A percentile compares a stretch with the other conserved stretches of the same genome.
phyloP scores from a whole-genome alignment of 2,888 invertebrate genomes.

The Zelleria hepariella region DNA sequence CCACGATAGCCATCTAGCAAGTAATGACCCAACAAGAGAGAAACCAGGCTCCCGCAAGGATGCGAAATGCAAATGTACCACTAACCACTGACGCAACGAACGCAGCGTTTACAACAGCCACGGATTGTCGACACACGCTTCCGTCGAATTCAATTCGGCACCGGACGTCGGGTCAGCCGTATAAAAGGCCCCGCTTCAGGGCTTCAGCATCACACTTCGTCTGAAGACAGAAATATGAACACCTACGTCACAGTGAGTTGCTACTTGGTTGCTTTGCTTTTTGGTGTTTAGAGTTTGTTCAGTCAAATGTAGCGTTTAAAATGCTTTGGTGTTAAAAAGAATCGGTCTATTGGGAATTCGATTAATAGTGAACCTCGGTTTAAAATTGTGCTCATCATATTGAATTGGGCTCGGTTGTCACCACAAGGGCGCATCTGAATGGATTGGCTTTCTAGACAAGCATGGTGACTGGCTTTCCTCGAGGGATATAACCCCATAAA shows the following conservation, averaged over 20 bases:
- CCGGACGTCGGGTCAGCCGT: conserved; percentile 4
- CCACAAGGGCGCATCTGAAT: too few relatives aligned
- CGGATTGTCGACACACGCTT: conserved; percentile 6
- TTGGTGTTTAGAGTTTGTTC: too few relatives aligned
- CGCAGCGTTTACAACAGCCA: conserved; percentile 10
- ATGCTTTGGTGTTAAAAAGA: too few relatives aligned
- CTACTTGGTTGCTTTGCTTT: not conserved
- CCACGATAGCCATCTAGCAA: too few relatives aligned
- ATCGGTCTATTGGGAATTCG: too few relatives aligned
- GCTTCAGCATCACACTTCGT: conserved; percentile 38
- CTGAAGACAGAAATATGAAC: conserved; percentile 48
- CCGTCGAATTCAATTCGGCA: conserved; percentile 4
- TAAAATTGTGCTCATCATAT: too few relatives aligned
- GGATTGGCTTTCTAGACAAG: too few relatives aligned
- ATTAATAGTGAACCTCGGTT: too few relatives aligned
- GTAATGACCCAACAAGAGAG: not conserved
- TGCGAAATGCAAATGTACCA: conserved; percentile 10
- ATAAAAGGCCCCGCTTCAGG: conserved; percentile 10
- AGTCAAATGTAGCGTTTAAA: too few relatives aligned
- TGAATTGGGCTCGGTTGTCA: too few relatives aligned
- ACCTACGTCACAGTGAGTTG: conserved; percentile 53
- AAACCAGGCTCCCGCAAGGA: not conserved
- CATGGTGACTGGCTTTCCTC: too few relatives aligned
- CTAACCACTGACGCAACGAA: conserved; percentile 19
- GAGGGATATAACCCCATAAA: too few relatives aligned